Base-by-base conservation (phyloP, 2,888 invertebrate species). In the Drosophila pullipes region DNA sequence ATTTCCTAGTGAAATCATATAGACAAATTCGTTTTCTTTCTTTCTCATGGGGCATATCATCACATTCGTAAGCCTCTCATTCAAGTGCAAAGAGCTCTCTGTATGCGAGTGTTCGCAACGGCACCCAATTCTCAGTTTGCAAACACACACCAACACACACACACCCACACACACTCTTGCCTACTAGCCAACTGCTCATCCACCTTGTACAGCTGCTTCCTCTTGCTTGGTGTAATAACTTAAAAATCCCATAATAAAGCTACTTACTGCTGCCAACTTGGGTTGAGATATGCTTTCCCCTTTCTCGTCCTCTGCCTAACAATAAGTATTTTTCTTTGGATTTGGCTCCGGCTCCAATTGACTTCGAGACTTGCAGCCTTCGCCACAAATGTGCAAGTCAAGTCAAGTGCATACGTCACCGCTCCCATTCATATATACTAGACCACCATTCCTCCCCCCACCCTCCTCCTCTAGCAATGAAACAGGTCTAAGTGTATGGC, bases 211-310 rank as follows among this genome's bases (percentile, higher is more conserved):
- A 55, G 39, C 58, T 49, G 13, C 18, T 25, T 3, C 35, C 25
- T 65, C 41, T 22, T 58, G 60, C 31, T 63, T 61, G 69, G 81
- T 78, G 74, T 88, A 85, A 85, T 85, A 85, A 85, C 90, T 85
- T 90, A 85, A 81, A 47, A 85, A 85, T 85, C 90, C 89, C 41
- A 90, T 85, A 85, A 85, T 85, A 85, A 90, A 90, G 89, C 90
- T 90, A 89, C 85, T 85, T 85, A 85, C 76, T 69, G 65, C 78
- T 63, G 67, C 57, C 67, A 61, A 59, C 67, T 54, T 70, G 61
- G 41, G 50, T n/a, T 53, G 54, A 35, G 58, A 37, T 31, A 63
- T 47, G n/a, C 33, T 16, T 3, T n/a, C 22, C 13, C 31, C n/a
- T 31, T 6, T n/a, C 33, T 16, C 16, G 25, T 13, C 13, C n/a